Evolutionary conservation across 2,113 vertebrate genomes (phyloP), one percentile per base, ranked within the genome.

Genomic region (Rhadina sibilatrix): DNA sequence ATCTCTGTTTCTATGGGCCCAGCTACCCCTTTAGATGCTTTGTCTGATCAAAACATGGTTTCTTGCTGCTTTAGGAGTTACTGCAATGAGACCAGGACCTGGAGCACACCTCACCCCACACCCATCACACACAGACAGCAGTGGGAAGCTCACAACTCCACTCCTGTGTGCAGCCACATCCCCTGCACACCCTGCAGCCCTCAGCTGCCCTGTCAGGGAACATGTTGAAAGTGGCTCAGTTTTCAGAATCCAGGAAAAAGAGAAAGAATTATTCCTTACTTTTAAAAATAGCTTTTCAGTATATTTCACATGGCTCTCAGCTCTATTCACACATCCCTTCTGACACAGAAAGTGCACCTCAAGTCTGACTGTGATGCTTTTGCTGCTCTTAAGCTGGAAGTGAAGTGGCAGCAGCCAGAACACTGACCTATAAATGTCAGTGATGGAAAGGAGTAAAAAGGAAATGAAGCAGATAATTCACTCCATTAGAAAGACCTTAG

Each of bases 401-500:
- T 42, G 53, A 92, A 92, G 59, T 23, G 37, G 70, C 95, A 92
- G 66, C 82, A 91, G 82, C 72, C 49, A 90, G 40, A 95, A 86
- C 85, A 46, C 50, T 84, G 86, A 92, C 87, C 72, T 89, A 49
- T 19, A 93, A 81, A 83, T 10, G 68, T 86, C 91, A 93, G 66
- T 33, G 74, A 83, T 28, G 37, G 92, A 89, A 35, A 44, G 65
- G 47, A 81, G 49, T 25, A 52, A 82, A 64, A 89, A 56, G n/a
- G 72, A 79, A 89, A 71, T 25, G 57, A 84, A 76, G 66, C n/a
- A 85, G 68, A 6, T 37, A 49, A 60, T 82, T 82, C 57, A 64
- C 50, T 89, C 49, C 53, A 50, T 38, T 71, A 86, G 59, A 38
- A 93, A 86, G 50, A 77, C n/a, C 57, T 72, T 0, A 1, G 37